Evolutionary conservation across 1,140 invertebrate genomes (phyloP).

Genomic region (Pseudachorutes palmiensis): DNA sequence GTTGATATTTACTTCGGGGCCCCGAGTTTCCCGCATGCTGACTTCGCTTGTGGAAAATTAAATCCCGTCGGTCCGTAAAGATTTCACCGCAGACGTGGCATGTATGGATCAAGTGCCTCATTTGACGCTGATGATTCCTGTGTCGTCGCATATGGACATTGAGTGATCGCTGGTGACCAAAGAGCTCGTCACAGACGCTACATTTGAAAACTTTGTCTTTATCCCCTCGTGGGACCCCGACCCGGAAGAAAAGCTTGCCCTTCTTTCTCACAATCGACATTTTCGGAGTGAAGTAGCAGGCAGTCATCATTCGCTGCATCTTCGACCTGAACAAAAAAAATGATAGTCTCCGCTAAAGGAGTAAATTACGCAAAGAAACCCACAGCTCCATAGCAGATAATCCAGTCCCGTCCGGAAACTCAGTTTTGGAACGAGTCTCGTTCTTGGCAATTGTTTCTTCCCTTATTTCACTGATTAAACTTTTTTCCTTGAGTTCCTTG

Average conservation of each 20-base stretch:
- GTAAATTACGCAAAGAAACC: not conserved
- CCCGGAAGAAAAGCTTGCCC: constrained; percentile 12
- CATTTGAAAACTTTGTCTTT: constrained; percentile 50
- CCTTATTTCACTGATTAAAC: not conserved
- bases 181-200: constrained; percentile 46
- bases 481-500: constrained; percentile 23
- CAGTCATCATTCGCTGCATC: constrained; percentile 27
- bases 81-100: not conserved
- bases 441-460: not conserved
- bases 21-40: not conserved
- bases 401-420: not conserved
- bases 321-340: constrained; percentile 19
- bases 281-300: constrained; percentile 26
- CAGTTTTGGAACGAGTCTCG: not conserved
- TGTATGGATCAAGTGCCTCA: not conserved
- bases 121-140: not conserved
- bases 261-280: constrained; percentile 19
- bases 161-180: constrained; percentile 10
- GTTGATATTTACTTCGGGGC: not conserved
- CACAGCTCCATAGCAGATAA: constrained; percentile 15
- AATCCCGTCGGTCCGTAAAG: not conserved
- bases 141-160: constrained; percentile 19
- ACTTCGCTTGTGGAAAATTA: not conserved
- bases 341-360: not conserved
- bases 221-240: constrained; percentile 38